Evolutionary conservation across 2,888 invertebrate genomes (phyloP), one percentile per base, ranked within the genome.

Genomic region (Cerastis leucographa): DNA sequence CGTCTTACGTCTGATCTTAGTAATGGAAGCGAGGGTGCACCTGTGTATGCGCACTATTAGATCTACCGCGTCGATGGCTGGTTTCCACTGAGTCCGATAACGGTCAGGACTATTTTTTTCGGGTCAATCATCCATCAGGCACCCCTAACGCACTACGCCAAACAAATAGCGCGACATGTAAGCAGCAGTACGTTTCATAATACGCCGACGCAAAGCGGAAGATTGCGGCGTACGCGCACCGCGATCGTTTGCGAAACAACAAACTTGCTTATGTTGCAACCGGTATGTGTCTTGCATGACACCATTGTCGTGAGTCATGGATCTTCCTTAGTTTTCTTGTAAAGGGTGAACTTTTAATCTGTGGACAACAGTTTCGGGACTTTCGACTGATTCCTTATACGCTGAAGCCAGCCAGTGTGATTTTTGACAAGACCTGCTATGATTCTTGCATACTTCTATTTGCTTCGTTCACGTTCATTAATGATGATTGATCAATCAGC

Each of bases 201-300:
- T 80, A 56, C 80, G 69, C 42, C 75, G 65, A 76, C 74, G 66
- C 76, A 71, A 78, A 81, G 80, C 87, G 87, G 89, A 87, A 87
- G 89, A 87, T 80, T 81, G 87, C 87, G 76, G 85, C 71, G 87
- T 76, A 71, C 73, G 78, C 82, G 74, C 72, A 87, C 81, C 78
- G 82, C 82, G 79, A 87, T 86, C 68, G 29, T 81, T 87, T 87
- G 83, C 87, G 85, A 88, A 88, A 87, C 71, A 71, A 25, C n/a
- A n/a, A n/a, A n/a, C n/a, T 40, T 61, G 67, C 81, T 81, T 78
- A 78, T 81, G 80, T 84, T 77, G 67, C 67, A 35, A 75, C 74
- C 40, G 75, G 86, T 73, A 81, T 80, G 65, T 67, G 77, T 74
- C 66, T 88, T 79, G 85, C 85, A 65, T 86, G 78, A 76, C 67